A percentile compares a stretch with the other conserved stretches of the same genome.
phyloP scores from a whole-genome alignment of 2,888 invertebrate species.

The Dynastes grantii region DNA sequence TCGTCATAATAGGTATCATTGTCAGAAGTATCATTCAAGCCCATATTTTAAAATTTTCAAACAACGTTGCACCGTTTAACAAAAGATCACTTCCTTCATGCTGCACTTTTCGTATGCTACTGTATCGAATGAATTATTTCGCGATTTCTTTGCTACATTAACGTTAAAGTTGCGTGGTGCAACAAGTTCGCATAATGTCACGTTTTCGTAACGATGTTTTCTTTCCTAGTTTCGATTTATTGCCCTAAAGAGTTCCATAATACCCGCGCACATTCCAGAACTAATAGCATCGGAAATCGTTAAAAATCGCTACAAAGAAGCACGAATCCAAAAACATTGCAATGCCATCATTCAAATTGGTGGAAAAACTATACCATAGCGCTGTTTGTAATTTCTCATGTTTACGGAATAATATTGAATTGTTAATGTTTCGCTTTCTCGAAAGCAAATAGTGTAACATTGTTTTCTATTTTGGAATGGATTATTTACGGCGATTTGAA shows the following conservation, averaged over 20 bases:
- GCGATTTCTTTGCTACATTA: background rate
- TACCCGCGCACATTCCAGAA: slow-evolving; percentile 7
- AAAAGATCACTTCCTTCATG: background rate
- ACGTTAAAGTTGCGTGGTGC: slow-evolving; percentile 4
- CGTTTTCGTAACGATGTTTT: slow-evolving; percentile 25
- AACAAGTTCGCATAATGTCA: slow-evolving; percentile 40
- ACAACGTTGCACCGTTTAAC: background rate
- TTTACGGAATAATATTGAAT: too few relatives aligned
- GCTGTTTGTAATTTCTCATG: too few relatives aligned
- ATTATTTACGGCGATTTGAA: too few relatives aligned
- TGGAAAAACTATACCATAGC: too few relatives aligned
- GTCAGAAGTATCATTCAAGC: background rate
- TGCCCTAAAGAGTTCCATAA: background rate
- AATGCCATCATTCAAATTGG: too few relatives aligned
- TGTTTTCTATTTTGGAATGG: too few relatives aligned
- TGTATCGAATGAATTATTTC: slow-evolving; percentile 1
- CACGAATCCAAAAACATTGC: background rate
- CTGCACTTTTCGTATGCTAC: slow-evolving; percentile 3
- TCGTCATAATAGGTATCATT: slow-evolving; percentile 18
- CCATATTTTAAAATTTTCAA: background rate
- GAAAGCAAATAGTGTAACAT: too few relatives aligned
- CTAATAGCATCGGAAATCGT: background rate
- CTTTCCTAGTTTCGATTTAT: slow-evolving; percentile 30
- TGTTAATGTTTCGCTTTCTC: too few relatives aligned
- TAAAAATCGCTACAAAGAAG: background rate